Evolutionary conservation across 1,140 invertebrate species (phyloP).

Genomic region (Rhynchophorus ferrugineus): DNA sequence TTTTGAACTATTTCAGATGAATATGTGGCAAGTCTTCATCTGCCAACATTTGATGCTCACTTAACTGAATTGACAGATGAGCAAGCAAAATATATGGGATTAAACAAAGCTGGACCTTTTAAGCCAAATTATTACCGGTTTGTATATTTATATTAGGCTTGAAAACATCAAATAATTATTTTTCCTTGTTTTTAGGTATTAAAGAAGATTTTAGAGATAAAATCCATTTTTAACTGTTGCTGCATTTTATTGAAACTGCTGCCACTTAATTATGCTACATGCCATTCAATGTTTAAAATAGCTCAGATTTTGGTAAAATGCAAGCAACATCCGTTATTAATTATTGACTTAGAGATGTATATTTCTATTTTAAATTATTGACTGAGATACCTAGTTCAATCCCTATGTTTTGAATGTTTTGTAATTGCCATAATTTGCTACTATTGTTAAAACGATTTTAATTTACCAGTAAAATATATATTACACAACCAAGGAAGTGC

Average conservation of each 20-base stretch:
- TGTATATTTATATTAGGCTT: constrained; percentile 1
- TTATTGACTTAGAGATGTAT: constrained; percentile 2
- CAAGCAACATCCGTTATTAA: background rate
- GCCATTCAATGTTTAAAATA: too few species aligned
- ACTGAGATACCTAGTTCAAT: constrained; percentile 6
- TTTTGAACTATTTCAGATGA: too few species aligned
- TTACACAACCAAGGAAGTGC: too few species aligned
- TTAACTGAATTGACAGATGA: constrained; percentile 93
- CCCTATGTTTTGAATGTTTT: background rate
- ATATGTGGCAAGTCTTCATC: constrained; percentile 91
- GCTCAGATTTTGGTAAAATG: background rate
- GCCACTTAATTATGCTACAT: constrained; percentile 1
- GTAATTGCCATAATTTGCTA: too few species aligned
- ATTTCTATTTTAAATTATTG: constrained; percentile 3
- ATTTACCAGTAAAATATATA: too few species aligned
- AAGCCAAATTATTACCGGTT: constrained; percentile 98
- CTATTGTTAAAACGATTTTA: too few species aligned
- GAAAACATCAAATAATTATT: background rate
- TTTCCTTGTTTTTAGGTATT: background rate
- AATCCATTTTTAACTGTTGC: background rate
- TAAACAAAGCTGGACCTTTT: constrained; percentile 95
- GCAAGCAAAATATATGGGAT: constrained; percentile 95
- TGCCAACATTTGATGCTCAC: constrained; percentile 95
- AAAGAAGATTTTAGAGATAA: background rate
- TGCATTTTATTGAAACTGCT: background rate